Percentiles rank a stretch among this genome's conserved stretches.
Evolutionary conservation across 2,888 invertebrate species (phyloP).

Genomic region (Catocala sponsa): DNA sequence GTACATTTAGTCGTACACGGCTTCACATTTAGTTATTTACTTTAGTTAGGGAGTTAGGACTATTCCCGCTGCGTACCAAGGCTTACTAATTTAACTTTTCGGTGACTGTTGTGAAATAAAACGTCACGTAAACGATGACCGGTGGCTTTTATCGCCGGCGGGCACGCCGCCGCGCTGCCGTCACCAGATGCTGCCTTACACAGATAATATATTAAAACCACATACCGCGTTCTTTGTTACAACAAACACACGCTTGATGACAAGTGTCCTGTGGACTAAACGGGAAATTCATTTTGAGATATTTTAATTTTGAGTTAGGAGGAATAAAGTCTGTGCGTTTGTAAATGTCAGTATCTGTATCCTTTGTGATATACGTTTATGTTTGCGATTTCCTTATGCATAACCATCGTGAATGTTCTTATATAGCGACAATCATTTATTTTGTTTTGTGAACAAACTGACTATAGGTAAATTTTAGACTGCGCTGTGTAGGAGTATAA

Average conservation of each 20-base stretch:
- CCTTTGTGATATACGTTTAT: neutral
- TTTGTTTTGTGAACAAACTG: no score
- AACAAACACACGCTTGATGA: constrained; percentile 27
- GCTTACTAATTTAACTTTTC: constrained; percentile 43
- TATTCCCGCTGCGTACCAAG: constrained; percentile 10
- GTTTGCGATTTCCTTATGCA: no score
- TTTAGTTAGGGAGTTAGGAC: neutral
- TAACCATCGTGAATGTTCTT: no score
- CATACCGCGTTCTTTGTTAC: constrained; percentile 23
- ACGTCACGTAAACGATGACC: constrained; percentile 32
- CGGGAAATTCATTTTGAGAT: neutral
- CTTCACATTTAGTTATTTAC: neutral
- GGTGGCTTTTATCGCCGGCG: constrained; percentile 36
- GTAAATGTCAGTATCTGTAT: neutral
- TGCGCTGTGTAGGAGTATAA: no score
- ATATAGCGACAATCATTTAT: no score
- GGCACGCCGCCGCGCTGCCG: constrained; percentile 20
- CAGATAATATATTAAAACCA: constrained; percentile 41
- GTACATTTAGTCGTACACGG: neutral
- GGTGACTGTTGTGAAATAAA: constrained; percentile 30
- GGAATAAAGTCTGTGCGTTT: neutral
- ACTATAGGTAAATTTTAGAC: no score
- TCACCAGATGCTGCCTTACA: constrained; percentile 23
- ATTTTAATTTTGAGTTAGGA: neutral
- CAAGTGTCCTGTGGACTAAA: constrained; percentile 18